A percentile compares a stretch with the other conserved stretches of the same genome.
Evolutionary conservation across 2,113 vertebrate genomes (phyloP).

Genomic region (Thunnus maccoyii): DNA sequence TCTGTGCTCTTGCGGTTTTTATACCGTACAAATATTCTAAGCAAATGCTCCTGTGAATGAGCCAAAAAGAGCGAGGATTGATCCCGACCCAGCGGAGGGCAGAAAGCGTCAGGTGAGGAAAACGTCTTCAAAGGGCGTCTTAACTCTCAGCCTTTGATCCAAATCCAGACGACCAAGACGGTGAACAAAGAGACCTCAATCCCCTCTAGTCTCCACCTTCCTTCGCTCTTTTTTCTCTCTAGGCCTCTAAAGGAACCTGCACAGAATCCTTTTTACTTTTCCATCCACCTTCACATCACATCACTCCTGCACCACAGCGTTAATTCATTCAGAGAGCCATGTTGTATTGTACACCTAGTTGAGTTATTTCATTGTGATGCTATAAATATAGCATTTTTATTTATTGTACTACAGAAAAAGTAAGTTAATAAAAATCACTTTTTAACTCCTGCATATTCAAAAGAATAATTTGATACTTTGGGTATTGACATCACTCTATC

Average conservation of each 20-base stretch:
- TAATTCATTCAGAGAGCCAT: background rate
- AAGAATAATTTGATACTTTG: too few species aligned
- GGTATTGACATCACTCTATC: too few species aligned
- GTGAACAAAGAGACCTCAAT: conserved; percentile 56
- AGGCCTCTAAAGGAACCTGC: conserved; percentile 26
- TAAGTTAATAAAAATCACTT: too few species aligned
- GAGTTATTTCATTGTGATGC: background rate
- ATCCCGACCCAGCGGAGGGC: conserved; percentile 25
- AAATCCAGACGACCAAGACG: conserved; percentile 54
- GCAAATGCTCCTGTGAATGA: background rate
- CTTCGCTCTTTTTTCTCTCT: background rate
- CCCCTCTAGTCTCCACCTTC: conserved; percentile 30
- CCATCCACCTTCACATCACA: background rate
- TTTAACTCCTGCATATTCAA: too few species aligned
- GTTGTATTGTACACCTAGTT: background rate
- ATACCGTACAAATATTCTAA: background rate
- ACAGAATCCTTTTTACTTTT: conserved; percentile 20
- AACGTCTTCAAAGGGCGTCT: conserved; percentile 73
- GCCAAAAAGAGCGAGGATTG: background rate
- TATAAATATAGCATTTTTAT: too few species aligned
- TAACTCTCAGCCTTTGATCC: conserved; percentile 74
- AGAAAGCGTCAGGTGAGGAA: conserved; percentile 60
- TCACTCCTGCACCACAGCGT: background rate
- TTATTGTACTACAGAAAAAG: too few species aligned
- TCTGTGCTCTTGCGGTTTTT: background rate